Conservation (phyloP, 2,888 invertebrate genomes). For the Amphipoea lucens region DNA sequence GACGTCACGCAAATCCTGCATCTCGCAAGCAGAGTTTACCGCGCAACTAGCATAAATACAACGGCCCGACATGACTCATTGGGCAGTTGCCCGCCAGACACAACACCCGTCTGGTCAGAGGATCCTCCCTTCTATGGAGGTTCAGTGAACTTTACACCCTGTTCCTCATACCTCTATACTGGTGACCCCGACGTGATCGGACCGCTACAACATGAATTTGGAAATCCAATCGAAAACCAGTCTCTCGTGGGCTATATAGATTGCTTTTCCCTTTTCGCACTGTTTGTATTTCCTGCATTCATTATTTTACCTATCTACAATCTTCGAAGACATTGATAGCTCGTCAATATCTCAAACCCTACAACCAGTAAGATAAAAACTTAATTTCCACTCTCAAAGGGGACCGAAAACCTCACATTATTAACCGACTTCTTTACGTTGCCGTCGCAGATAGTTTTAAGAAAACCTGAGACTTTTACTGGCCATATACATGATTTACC, state of each 20-base stretch:
- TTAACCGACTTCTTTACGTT: conserved; percentile 25
- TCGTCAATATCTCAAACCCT: not conserved
- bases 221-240: too few relatives aligned
- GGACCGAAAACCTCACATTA: conserved; percentile 38
- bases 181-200: too few relatives aligned
- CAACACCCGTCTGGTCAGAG: too few relatives aligned
- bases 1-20: too few relatives aligned
- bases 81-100: too few relatives aligned
- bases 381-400: conserved; percentile 54
- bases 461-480: conserved; percentile 81
- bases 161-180: too few relatives aligned
- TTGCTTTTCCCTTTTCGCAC: not conserved
- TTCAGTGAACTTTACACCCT: too few relatives aligned
- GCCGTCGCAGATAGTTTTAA: conserved; percentile 70
- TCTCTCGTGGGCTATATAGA: too few relatives aligned
- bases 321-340: not conserved
- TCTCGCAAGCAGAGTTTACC: too few relatives aligned
- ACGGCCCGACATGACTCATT: too few relatives aligned
- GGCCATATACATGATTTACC: conserved; percentile 81
- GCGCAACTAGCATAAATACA: too few relatives aligned
- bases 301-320: not conserved
- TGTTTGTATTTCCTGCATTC: not conserved
- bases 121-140: too few relatives aligned
- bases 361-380: conserved; percentile 7
- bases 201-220: not conserved